Percentiles rank a stretch among this genome's conserved stretches.
These are phyloP conservation scores for Pterocles burchelli DNA, from an alignment of 2,113 vertebrate species.

Conservation along the genomic window DNA sequence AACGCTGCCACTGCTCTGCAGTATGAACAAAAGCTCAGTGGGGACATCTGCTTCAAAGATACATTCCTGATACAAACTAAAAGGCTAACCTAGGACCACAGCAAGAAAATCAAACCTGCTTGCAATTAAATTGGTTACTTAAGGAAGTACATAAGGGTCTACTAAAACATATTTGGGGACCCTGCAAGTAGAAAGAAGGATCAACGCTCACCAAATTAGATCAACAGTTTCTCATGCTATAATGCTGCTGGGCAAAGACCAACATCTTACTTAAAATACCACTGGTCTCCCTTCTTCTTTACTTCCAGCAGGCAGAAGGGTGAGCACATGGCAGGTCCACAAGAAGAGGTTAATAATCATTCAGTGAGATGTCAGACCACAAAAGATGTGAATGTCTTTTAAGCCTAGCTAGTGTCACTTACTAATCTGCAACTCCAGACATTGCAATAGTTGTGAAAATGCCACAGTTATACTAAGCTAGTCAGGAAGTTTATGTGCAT, in stretches of 20 bases:
- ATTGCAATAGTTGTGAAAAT: background rate
- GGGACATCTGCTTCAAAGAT: background rate
- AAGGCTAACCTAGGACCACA: background rate
- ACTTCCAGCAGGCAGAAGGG: background rate
- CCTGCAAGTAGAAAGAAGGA: background rate
- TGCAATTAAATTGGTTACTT: background rate
- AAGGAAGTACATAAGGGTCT: background rate
- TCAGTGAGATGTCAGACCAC: background rate
- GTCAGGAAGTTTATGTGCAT: background rate
- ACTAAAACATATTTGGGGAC: background rate
- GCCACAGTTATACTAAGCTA: background rate
- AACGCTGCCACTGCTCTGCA: background rate
- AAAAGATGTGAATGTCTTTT: background rate
- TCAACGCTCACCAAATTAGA: background rate
- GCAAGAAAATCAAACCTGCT: background rate
- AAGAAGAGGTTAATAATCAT: background rate
- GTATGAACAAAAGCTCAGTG: background rate
- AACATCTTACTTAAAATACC: background rate
- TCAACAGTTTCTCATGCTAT: background rate
- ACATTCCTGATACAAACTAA: background rate
- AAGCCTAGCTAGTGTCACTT: background rate
- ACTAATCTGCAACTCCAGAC: background rate
- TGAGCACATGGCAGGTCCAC: fast-evolving
- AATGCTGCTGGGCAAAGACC: background rate
- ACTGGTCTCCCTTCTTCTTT: background rate